Percentiles rank a stretch among this genome's conserved stretches.
phyloP scores from a whole-genome alignment of 1,140 invertebrate genomes.

The Nasonia vitripennis region DNA sequence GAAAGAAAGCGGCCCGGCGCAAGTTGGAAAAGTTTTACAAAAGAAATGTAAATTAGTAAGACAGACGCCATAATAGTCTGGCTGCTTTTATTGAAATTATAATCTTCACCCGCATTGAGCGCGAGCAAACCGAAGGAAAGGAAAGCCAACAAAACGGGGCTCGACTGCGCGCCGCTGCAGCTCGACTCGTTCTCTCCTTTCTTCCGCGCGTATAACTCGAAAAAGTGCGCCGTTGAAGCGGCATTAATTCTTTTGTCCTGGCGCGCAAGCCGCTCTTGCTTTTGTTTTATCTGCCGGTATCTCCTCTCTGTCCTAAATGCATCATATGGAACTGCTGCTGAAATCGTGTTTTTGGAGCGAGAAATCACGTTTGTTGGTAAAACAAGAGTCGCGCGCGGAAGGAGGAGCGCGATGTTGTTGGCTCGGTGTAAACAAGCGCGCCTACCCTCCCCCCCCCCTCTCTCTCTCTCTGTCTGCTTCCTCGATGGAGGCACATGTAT shows the following conservation, averaged over 20 bases:
- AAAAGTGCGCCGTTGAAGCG: not conserved
- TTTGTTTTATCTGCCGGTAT: not conserved
- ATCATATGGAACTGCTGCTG: not conserved
- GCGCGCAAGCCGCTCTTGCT: not conserved
- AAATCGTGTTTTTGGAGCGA: not conserved
- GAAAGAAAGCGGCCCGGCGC: not conserved
- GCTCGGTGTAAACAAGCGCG: not conserved
- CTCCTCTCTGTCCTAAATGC: not conserved
- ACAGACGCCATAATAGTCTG: not conserved
- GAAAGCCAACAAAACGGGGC: not conserved
- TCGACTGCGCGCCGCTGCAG: too few relatives aligned
- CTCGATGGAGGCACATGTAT: not conserved
- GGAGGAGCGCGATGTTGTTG: not conserved
- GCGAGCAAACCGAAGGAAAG: not conserved
- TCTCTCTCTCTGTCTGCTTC: not conserved
- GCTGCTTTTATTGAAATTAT: slow-evolving; percentile 1
- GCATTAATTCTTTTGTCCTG: not conserved
- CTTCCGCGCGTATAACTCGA: not conserved
- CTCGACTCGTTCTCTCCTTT: not conserved
- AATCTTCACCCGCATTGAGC: not conserved
- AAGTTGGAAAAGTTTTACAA: slow-evolving; percentile 4
- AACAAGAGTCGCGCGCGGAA: not conserved
- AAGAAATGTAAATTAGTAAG: slow-evolving; percentile 5
- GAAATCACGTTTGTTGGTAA: not conserved
- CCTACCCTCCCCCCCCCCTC: too few relatives aligned